Percentiles rank a stretch among this genome's conserved stretches.
Conservation (phyloP, 2,888 invertebrate genomes). For the Hydriomena furcata region DNA sequence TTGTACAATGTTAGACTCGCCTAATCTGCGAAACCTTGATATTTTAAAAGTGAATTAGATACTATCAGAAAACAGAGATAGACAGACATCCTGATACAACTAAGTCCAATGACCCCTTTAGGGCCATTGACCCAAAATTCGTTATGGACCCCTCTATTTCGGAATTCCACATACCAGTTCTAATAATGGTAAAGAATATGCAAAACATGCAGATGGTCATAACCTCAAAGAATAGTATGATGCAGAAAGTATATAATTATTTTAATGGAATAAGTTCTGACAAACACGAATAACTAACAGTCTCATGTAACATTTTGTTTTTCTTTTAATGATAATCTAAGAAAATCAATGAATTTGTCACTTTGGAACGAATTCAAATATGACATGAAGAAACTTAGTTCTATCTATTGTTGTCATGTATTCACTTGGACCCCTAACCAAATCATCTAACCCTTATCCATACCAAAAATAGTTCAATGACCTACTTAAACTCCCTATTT, state of each 20-base stretch:
- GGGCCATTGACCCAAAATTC: constrained; percentile 49
- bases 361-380: too few species aligned
- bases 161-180: constrained; percentile 24
- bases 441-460: too few species aligned
- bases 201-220: constrained; percentile 26
- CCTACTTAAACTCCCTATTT: too few species aligned
- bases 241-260: not conserved
- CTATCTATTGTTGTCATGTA: too few species aligned
- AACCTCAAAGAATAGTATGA: constrained; percentile 21
- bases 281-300: too few species aligned
- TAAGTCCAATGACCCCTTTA: constrained; percentile 46
- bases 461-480: too few species aligned
- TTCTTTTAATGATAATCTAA: too few species aligned
- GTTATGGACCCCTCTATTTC: constrained; percentile 34
- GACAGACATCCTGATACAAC: constrained; percentile 31
- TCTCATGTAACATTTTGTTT: too few species aligned
- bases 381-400: too few species aligned
- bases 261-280: not conserved
- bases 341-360: not conserved
- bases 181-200: constrained; percentile 17
- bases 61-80: constrained; percentile 21
- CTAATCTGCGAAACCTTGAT: not conserved
- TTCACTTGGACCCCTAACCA: too few species aligned
- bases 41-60: not conserved
- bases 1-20: too few species aligned